Conservation (phyloP, 2,888 invertebrate genomes). For the Chalcis sispes region DNA sequence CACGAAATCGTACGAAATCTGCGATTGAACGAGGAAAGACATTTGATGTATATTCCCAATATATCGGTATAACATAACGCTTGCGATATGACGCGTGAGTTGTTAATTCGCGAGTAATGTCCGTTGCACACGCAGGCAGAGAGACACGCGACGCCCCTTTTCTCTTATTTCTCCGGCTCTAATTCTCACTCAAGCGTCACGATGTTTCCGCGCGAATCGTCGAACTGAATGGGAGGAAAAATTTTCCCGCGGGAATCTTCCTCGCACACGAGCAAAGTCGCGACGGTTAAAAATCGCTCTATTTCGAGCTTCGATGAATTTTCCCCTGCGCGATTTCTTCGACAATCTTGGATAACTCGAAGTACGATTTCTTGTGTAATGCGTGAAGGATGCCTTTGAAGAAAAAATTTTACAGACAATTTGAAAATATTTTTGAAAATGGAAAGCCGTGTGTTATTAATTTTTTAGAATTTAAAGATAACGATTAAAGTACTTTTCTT, state of each 20-base stretch:
- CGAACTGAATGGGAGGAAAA: slow-evolving; percentile 61
- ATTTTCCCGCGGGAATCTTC: background rate
- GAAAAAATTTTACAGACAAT: background rate
- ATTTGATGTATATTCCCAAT: slow-evolving; percentile 73
- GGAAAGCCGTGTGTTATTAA: background rate
- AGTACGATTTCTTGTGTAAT: background rate
- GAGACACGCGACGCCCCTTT: slow-evolving; percentile 60
- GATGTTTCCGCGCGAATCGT: slow-evolving; percentile 63
- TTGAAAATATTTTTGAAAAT: too few species aligned
- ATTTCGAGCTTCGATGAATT: slow-evolving; percentile 2
- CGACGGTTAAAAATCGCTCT: slow-evolving; percentile 43
- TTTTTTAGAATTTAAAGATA: background rate
- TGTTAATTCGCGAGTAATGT: slow-evolving; percentile 71
- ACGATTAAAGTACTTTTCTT: background rate
- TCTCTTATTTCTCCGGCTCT: background rate
- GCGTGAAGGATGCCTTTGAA: background rate
- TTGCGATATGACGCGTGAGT: slow-evolving; percentile 73
- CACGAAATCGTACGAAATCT: too few species aligned
- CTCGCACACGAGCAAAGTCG: background rate
- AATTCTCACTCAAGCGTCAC: background rate
- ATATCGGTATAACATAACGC: slow-evolving; percentile 73
- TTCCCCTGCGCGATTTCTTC: background rate
- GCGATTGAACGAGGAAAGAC: slow-evolving; percentile 61
- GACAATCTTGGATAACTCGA: background rate
- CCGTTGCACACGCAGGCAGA: slow-evolving; percentile 69